Percentiles rank a stretch among this genome's conserved stretches.
These are phyloP conservation scores for Semaprochilodus insignis DNA, from an alignment of 2,797 vertebrate genomes.

Conservation along the genomic window DNA sequence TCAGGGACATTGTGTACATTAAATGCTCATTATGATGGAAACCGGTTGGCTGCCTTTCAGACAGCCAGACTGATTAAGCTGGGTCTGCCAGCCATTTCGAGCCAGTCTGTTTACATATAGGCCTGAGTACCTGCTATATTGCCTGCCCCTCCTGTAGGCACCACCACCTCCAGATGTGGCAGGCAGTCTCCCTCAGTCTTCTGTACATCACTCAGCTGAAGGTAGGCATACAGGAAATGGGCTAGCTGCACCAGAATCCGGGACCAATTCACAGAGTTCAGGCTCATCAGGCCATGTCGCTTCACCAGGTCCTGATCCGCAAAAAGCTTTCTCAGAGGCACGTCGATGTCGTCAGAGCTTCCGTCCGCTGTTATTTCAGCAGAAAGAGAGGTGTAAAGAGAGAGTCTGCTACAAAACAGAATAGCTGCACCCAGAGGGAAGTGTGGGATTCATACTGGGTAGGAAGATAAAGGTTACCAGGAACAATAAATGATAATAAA, in stretches of 20 bases:
- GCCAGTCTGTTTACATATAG: background rate
- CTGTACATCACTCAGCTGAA: conserved; percentile 75
- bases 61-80: background rate
- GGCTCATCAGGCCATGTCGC: conserved; percentile 85
- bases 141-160: conserved; percentile 92
- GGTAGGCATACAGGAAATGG: conserved; percentile 90
- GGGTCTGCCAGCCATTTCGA: background rate
- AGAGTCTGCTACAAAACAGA: no score
- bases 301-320: conserved; percentile 80
- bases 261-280: conserved; percentile 94
- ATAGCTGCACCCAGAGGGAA: no score
- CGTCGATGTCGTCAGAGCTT: conserved; percentile 90
- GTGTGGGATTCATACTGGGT: no score
- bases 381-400: background rate
- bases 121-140: conserved; percentile 87
- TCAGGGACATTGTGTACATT: no score
- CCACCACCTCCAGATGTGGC: conserved; percentile 87
- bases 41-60: no score
- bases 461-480: no score
- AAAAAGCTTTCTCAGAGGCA: conserved; percentile 84
- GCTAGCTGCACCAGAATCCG: conserved; percentile 90
- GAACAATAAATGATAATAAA: no score
- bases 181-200: conserved; percentile 47
- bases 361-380: conserved; percentile 80
- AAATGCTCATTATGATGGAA: no score